Base-by-base conservation (phyloP, 2,888 invertebrate genomes). In the Macropis europaea region DNA sequence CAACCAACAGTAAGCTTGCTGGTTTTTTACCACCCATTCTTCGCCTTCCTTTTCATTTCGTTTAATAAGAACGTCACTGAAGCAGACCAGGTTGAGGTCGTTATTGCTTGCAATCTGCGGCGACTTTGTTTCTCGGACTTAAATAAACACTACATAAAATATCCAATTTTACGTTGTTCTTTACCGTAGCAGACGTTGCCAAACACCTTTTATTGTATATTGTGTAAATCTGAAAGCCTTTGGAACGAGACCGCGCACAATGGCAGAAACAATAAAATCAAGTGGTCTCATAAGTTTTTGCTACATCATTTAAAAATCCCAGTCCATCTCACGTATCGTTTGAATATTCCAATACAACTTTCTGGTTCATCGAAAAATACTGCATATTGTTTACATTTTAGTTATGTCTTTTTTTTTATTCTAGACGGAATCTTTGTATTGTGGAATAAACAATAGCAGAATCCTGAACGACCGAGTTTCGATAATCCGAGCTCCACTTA, bases 211-310 rank as follows among this genome's bases (percentile, higher is more conserved):
- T 24, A 5, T 30, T n/a, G 4, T 0, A 19, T 6, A 6, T 7
- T 9, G 30, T n/a, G 13, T 19, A 42, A 60, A 32, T 6, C 40
- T 5, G 30, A 32, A 50, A 60, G 50, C 32, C 32, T 48, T n/a
- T 15, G n/a, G n/a, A 11, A 24, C 32, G 24, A 52, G 30, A 40
- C 9, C 47, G 15, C 15, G 9, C 40, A 17, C n/a, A 17, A 24
- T 22, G 43, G 26, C 24, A 30, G 43, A 45, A 52, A 66, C 57
- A 50, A 36, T 59, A 66, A 66, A 66, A 66, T 66, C 42, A 52
- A 43, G 45, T n/a, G n/a, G n/a, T n/a, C n/a, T n/a, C n/a, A n/a
- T n/a, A n/a, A n/a, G n/a, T n/a, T n/a, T n/a, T n/a, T n/a, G n/a
- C n/a, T n/a, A n/a, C n/a, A n/a, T n/a, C n/a, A n/a, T n/a, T n/a